Evolutionary conservation across 2,113 vertebrate genomes (phyloP), one percentile per base, ranked within the genome.

Genomic region (Girardinichthys multiradiatus): DNA sequence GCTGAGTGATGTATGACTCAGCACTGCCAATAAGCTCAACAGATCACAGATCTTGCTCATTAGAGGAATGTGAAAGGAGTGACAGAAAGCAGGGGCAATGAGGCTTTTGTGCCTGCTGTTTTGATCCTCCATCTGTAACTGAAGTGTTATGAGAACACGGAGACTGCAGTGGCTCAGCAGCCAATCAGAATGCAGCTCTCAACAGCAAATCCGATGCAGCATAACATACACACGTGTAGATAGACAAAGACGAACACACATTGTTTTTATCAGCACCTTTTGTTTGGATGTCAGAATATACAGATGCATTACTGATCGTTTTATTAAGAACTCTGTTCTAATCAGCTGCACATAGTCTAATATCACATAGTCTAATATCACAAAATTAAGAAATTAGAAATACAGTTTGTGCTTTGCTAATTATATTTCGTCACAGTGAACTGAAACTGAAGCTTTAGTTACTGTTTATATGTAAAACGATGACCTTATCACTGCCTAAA

Each of bases 121-220:
- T 84, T 80, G 64, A 79, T 83, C 76, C 79, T 83, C 71, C 69
- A 45, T 86, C 80, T 77, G 62, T 59, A 72, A 67, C 70, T 79
- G 45, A 27, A 87, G 82, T 70, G 82, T 78, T 84, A 77, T 45
- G 84, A 84, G 77, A 79, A 77, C 65, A 82, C 70, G 51, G 81
- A 86, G 80, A 92, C 91, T 92, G 91, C 91, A 85, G 91, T 89
- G 85, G 79, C 76, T 42, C 11, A 57, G 77, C 72, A 37, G 77
- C 91, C 91, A 91, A 92, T 92, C 89, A 89, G 86, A 86, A 63
- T 0, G 69, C 83, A 0, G 89, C 67, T 59, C 76, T 82, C 68
- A 24, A 28, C 70, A 80, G 57, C 64, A 71, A 84, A 62, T 87
- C 84, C 59, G 77, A 70, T 68, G 67, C 79, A 84, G 73, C 72